Evolutionary conservation across 2,797 vertebrate species (phyloP).

Genomic region (Myoxocephalus aenaeus): DNA sequence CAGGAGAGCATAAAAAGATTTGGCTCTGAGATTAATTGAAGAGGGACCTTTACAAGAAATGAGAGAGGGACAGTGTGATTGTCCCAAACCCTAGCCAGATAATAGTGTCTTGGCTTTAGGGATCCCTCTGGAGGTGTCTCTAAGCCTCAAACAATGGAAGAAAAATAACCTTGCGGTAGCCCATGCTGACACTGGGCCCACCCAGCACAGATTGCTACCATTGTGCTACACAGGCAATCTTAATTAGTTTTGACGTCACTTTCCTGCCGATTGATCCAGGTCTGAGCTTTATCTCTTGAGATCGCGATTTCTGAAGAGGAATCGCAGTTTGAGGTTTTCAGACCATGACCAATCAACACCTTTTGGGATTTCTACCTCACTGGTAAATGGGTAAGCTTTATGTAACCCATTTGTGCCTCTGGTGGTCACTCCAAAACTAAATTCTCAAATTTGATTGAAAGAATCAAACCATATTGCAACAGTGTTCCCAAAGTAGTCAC

Average conservation of each 20-base stretch:
- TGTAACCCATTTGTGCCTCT: constrained; percentile 22
- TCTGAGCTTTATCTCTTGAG: constrained; percentile 62
- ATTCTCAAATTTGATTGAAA: background rate
- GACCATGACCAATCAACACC: constrained; percentile 64
- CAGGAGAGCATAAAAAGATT: constrained; percentile 76
- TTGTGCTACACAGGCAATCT: constrained; percentile 75
- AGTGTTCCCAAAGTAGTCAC: background rate
- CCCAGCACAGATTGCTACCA: constrained; percentile 75
- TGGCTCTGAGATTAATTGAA: constrained; percentile 81
- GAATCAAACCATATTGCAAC: constrained; percentile 3
- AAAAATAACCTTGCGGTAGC: constrained; percentile 72
- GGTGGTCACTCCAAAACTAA: constrained; percentile 4
- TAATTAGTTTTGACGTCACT: constrained; percentile 83
- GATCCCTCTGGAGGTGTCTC: constrained; percentile 74
- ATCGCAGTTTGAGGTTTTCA: constrained; percentile 50
- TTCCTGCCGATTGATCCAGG: constrained; percentile 64
- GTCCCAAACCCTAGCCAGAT: constrained; percentile 75
- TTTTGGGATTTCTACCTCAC: constrained; percentile 31
- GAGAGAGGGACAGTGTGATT: constrained; percentile 73
- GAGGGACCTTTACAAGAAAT: constrained; percentile 75
- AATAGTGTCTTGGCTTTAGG: constrained; percentile 76
- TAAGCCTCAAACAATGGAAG: constrained; percentile 81
- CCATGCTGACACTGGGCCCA: constrained; percentile 69
- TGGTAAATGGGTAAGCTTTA: constrained; percentile 27
- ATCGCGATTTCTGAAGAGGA: constrained; percentile 71